phyloP scores from a whole-genome alignment of 2,113 vertebrate genomes.

The Caranx melampygus region DNA sequence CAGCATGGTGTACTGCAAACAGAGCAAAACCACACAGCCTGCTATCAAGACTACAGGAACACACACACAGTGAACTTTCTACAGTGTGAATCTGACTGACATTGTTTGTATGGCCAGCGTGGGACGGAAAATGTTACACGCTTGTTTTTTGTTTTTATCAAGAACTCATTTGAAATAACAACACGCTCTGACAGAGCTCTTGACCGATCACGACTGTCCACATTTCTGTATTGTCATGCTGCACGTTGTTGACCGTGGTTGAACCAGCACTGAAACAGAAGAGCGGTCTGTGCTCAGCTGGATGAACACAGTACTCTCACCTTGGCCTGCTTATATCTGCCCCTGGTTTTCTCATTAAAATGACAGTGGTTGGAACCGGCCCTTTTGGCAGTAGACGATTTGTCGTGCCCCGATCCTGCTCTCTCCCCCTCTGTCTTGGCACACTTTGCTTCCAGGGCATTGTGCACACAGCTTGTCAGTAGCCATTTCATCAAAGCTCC shows the following conservation, averaged over 20 bases:
- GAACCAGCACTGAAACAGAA: constrained; percentile 41
- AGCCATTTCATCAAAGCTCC: constrained; percentile 68
- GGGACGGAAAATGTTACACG: background rate
- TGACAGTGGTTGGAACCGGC: constrained; percentile 40
- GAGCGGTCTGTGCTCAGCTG: constrained; percentile 34
- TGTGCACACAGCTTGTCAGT: constrained; percentile 71
- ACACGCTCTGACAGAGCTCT: constrained; percentile 27
- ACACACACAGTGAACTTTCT: background rate
- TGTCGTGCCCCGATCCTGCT: constrained; percentile 35
- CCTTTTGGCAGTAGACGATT: constrained; percentile 56
- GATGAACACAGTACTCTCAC: constrained; percentile 56
- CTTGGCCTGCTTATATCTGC: constrained; percentile 60
- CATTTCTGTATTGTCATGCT: constrained; percentile 31
- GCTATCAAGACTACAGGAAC: background rate
- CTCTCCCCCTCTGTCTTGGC: constrained; percentile 32
- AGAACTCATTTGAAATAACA: constrained; percentile 25
- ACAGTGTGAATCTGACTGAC: background rate
- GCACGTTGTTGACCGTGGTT: constrained; percentile 47
- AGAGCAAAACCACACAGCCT: constrained; percentile 30
- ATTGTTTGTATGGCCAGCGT: background rate
- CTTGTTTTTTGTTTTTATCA: background rate
- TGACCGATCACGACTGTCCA: constrained; percentile 48
- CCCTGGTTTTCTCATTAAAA: constrained; percentile 54
- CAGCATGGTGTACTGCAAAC: constrained; percentile 94
- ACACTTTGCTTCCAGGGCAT: constrained; percentile 60